Evolutionary conservation across 2,888 invertebrate species (phyloP).

Genomic region (Campoletis raptor): DNA sequence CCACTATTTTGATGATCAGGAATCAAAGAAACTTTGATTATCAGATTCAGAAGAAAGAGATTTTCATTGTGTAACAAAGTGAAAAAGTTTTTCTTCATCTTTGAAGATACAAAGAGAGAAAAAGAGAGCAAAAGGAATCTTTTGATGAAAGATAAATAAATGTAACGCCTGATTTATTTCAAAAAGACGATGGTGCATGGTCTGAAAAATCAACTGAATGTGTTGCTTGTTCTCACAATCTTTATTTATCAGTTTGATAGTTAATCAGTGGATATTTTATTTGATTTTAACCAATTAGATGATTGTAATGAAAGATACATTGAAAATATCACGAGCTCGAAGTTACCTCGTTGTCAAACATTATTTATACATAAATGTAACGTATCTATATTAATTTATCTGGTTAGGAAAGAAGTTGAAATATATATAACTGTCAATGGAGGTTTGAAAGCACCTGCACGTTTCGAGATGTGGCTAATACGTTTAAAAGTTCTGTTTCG

Average conservation of each 20-base stretch:
- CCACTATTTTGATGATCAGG: neutral
- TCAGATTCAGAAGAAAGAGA: neutral
- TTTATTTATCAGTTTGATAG: neutral
- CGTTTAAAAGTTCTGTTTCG: slow-evolving; percentile 59
- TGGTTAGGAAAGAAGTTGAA: slow-evolving; percentile 30
- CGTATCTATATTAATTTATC: slow-evolving; percentile 1
- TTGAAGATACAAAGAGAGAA: neutral
- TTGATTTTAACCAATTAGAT: slow-evolving; percentile 34
- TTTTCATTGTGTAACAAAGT: neutral
- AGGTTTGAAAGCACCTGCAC: slow-evolving; percentile 62
- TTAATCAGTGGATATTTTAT: slow-evolving; percentile 1
- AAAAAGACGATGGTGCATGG: neutral
- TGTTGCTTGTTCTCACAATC: neutral
- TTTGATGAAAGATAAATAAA: neutral
- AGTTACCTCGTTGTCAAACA: neutral
- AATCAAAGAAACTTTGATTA: neutral
- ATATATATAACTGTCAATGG: slow-evolving; percentile 61
- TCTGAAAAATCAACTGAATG: neutral
- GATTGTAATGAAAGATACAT: slow-evolving; percentile 38
- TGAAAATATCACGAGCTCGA: slow-evolving; percentile 39
- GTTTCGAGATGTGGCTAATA: slow-evolving; percentile 56
- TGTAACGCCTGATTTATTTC: neutral
- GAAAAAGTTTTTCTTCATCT: neutral
- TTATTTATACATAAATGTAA: neutral
- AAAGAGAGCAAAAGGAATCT: neutral